Evolutionary conservation across 2,888 invertebrate species (phyloP).

Genomic region (Thyatira batis): DNA sequence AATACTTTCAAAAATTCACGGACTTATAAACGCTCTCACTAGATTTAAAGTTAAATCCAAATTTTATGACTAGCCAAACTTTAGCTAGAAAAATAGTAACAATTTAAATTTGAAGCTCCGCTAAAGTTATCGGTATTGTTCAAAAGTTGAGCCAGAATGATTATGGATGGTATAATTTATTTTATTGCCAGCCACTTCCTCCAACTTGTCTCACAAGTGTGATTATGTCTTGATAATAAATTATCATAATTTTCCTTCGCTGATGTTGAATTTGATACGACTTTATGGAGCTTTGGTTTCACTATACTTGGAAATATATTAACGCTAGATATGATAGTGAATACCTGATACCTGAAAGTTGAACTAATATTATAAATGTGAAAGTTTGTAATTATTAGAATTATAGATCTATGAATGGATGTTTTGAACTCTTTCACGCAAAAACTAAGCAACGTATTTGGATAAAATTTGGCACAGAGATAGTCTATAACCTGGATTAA

Average conservation of each 20-base stretch:
- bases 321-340: too few relatives aligned
- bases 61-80: not conserved
- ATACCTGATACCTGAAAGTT: too few relatives aligned
- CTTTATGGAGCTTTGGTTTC: not conserved
- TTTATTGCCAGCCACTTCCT: constrained; percentile 1
- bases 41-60: not conserved
- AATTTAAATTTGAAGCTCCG: not conserved
- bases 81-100: not conserved
- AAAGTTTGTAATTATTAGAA: too few relatives aligned
- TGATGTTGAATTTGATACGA: not conserved
- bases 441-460: too few relatives aligned
- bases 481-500: too few relatives aligned
- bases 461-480: too few relatives aligned
- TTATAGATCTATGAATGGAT: too few relatives aligned
- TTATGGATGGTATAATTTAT: not conserved
- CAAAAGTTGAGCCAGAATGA: not conserved
- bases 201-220: constrained; percentile 1
- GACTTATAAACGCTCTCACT: too few relatives aligned
- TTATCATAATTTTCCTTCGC: not conserved
- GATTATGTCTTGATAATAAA: not conserved
- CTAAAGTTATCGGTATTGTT: not conserved
- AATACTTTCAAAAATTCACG: too few relatives aligned
- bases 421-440: too few relatives aligned
- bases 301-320: too few relatives aligned
- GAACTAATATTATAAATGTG: too few relatives aligned